Conservation (phyloP, 2,888 invertebrate species). For the Pollenia amentaria region DNA sequence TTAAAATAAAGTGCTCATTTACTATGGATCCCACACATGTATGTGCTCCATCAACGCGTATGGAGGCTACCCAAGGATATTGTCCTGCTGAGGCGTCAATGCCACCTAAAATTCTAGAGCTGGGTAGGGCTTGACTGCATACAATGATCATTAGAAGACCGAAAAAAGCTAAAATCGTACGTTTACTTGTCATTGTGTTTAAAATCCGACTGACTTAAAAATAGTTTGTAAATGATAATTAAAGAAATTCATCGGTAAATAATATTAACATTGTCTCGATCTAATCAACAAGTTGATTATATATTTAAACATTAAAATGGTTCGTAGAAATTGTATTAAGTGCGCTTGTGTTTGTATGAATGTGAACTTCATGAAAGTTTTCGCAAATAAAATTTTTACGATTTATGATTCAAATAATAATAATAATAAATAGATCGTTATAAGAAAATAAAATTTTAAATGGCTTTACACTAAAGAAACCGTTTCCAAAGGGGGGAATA, state of each 20-base stretch:
- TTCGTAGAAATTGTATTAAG: neutral
- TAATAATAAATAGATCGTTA: no score
- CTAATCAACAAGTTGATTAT: constrained; percentile 29
- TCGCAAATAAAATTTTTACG: neutral
- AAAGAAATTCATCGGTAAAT: neutral
- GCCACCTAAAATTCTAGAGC: constrained; percentile 80
- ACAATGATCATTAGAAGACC: constrained; percentile 52
- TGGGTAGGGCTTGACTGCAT: constrained; percentile 46
- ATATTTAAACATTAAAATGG: neutral
- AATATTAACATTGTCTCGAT: neutral
- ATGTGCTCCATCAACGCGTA: constrained; percentile 79
- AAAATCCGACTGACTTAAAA: constrained; percentile 65
- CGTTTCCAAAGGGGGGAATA: no score
- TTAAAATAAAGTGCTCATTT: constrained; percentile 75
- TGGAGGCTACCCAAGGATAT: constrained; percentile 82
- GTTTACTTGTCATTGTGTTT: constrained; percentile 76
- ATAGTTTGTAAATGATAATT: neutral
- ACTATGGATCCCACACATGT: constrained; percentile 79
- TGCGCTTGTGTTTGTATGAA: neutral
- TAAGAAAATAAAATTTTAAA: no score
- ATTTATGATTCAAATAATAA: no score
- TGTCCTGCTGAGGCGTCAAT: constrained; percentile 79
- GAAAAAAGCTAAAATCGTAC: constrained; percentile 72
- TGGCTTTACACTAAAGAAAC: no score
- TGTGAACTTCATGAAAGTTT: neutral